phyloP scores from a whole-genome alignment of 64 coral and sea anemone species.

The Stichodactyla helianthus region DNA sequence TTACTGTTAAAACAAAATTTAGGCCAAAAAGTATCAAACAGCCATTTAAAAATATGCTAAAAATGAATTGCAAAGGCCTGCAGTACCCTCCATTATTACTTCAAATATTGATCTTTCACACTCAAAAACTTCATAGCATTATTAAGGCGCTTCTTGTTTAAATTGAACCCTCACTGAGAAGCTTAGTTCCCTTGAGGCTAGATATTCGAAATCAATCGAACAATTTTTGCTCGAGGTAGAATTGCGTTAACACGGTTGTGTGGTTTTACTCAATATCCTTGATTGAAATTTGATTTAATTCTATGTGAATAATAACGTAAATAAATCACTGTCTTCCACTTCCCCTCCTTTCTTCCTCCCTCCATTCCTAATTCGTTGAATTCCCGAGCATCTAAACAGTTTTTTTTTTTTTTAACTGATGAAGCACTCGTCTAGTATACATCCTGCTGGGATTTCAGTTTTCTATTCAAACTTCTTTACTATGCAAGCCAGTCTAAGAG shows the following conservation, averaged over 20 bases:
- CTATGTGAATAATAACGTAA: background rate
- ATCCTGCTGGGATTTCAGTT: constrained; percentile 1
- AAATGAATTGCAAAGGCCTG: too few species aligned
- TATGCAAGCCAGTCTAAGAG: background rate
- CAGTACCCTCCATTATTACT: background rate
- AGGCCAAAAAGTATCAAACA: too few species aligned
- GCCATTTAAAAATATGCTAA: background rate
- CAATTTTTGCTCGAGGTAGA: background rate
- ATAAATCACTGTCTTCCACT: background rate
- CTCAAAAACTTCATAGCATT: background rate
- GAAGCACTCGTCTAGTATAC: background rate
- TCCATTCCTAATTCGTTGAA: background rate
- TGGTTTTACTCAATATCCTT: background rate
- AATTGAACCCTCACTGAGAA: background rate
- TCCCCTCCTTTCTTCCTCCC: background rate
- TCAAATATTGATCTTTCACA: background rate
- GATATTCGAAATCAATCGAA: background rate
- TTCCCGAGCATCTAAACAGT: background rate
- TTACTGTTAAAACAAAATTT: too few species aligned
- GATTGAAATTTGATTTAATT: background rate
- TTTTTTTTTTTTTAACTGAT: background rate
- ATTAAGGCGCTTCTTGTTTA: background rate
- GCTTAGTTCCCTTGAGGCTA: background rate
- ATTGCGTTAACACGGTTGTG: background rate
- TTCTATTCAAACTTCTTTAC: background rate